phyloP scores from a whole-genome alignment of 2,888 invertebrate genomes.

The Sylvicola fuscatus region DNA sequence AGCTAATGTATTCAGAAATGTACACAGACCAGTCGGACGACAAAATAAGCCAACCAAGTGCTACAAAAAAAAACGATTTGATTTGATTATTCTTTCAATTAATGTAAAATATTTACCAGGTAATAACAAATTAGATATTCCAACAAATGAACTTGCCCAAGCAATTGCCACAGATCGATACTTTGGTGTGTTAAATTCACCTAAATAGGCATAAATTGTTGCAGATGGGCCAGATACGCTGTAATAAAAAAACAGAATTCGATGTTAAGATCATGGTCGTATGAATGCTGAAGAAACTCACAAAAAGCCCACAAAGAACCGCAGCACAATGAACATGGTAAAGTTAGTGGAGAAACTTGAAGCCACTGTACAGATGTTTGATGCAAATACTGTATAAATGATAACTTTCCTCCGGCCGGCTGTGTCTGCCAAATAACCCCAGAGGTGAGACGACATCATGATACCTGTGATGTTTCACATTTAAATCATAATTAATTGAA shows the following conservation, averaged over 20 bases:
- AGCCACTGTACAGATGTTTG: conserved; percentile 27
- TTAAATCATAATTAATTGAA: background rate
- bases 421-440: conserved; percentile 36
- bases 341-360: conserved; percentile 29
- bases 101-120: conserved; percentile 14
- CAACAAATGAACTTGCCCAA: conserved; percentile 23
- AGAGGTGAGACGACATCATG: conserved; percentile 33
- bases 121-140: conserved; percentile 17
- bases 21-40: conserved; percentile 17
- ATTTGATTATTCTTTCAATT: too few relatives aligned
- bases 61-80: too few relatives aligned
- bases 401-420: conserved; percentile 29
- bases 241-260: conserved; percentile 3
- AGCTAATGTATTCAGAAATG: conserved; percentile 13
- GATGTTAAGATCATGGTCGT: too few relatives aligned
- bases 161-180: conserved; percentile 21
- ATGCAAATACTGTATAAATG: conserved; percentile 26
- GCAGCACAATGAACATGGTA: conserved; percentile 29
- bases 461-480: conserved; percentile 25
- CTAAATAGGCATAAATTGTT: conserved; percentile 25
- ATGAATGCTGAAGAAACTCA: conserved; percentile 14
- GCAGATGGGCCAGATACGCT: conserved; percentile 26
- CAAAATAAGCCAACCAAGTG: conserved; percentile 17
- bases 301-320: conserved; percentile 33
- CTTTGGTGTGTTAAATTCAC: conserved; percentile 21